Evolutionary conservation across 2,113 vertebrate genomes (phyloP), one percentile per base, ranked within the genome.

Genomic region (Paedocypris sp.): DNA sequence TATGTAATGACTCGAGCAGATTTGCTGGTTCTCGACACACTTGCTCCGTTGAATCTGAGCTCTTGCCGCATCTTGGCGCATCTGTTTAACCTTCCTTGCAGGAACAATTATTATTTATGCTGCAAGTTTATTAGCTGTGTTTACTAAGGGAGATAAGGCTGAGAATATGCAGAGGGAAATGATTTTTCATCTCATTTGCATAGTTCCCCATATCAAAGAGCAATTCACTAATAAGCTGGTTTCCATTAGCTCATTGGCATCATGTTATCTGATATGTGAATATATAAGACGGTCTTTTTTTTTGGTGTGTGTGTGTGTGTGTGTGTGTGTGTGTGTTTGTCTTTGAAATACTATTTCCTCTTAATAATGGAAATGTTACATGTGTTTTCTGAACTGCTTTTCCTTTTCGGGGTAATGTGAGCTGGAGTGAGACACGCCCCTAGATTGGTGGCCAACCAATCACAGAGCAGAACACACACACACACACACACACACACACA

Each of bases 71-170:
- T 10, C 15, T 43, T 32, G 11, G 25, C 25, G 16, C 12, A 15
- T 42, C 53, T 31, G 18, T 57, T 57, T 57, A 43, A 57, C 53
- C 53, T 57, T 32, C 39, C 38, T 57, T 20, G 53, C 38, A 57
- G 53, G 26, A 43, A 12, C 53, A 57, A 43, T 57, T 57, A 26
- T 57, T 57, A 57, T 57, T 57, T 43, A 32, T 32, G 39, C 39
- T 57, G 39, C 4, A 1, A 31, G 39, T 43, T 39, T 43, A 57
- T 57, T 57, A 32, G 53, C 16, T 57, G 53, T 31, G 36, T 57
- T 57, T 57, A 26, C 26, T 13, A 57, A 57, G 43, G 2, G 12
- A 29, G 39, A 57, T 57, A 57, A 43, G 53, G 39, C 6, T 43
- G 22, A 43, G 19, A 57, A 57, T 57, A 57, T 57, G 26, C 53